These are phyloP conservation scores for Diarsia rubi DNA, from an alignment of 2,888 invertebrate species.

Conservation along the genomic window DNA sequence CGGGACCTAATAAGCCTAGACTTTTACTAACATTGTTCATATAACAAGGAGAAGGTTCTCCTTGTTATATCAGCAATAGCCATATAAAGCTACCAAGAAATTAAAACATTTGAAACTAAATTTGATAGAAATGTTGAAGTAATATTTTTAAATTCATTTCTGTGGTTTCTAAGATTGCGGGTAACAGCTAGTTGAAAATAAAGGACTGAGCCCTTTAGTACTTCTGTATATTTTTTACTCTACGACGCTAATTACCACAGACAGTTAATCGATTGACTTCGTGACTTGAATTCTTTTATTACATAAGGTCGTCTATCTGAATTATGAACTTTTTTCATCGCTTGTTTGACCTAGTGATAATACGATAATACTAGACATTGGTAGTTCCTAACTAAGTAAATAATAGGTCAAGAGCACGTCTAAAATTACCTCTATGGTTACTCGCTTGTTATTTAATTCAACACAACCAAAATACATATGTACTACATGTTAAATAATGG, in stretches of 20 bases:
- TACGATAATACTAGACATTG: conserved; percentile 10
- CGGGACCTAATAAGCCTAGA: no score
- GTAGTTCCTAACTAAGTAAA: conserved; percentile 1
- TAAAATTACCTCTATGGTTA: background rate
- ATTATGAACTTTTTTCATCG: conserved; percentile 29
- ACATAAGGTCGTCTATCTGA: conserved; percentile 26
- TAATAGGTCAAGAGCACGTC: conserved; percentile 21
- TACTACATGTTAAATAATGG: no score
- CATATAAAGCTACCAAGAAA: no score
- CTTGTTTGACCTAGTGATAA: conserved; percentile 41
- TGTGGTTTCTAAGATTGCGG: no score
- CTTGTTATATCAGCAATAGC: no score
- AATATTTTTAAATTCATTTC: no score
- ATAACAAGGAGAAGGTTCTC: no score
- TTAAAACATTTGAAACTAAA: no score
- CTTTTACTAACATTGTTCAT: no score
- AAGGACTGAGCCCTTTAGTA: background rate
- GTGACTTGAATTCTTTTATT: conserved; percentile 30
- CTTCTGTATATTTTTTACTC: background rate
- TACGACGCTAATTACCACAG: conserved; percentile 15
- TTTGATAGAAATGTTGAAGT: no score
- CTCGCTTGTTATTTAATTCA: background rate
- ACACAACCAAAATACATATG: background rate
- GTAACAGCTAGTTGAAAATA: background rate
- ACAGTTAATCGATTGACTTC: conserved; percentile 39